These are phyloP conservation scores for Drosophila baimaii DNA, from an alignment of 1,140 invertebrate genomes.

Conservation along the genomic window DNA sequence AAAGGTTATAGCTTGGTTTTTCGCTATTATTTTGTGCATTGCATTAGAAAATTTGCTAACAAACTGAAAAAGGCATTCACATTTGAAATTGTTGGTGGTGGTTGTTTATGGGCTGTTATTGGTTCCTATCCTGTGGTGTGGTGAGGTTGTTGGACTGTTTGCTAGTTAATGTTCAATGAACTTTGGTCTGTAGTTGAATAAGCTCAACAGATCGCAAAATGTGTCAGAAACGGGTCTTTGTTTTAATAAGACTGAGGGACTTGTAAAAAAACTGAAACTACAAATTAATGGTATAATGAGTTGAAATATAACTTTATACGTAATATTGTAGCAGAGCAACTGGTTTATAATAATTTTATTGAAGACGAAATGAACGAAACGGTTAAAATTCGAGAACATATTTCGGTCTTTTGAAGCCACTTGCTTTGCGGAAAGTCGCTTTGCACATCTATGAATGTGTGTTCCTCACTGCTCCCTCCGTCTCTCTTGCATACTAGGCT, in stretches of 20 bases:
- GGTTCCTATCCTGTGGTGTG: conserved; percentile 54
- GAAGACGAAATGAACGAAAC: no score
- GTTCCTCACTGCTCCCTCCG: no score
- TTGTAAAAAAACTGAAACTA: background rate
- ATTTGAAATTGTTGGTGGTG: conserved; percentile 28
- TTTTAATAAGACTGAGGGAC: background rate
- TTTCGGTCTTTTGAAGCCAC: no score
- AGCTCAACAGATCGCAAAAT: conserved; percentile 39
- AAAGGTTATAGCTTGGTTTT: conserved; percentile 14
- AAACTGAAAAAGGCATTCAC: conserved; percentile 33
- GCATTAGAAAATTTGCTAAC: conserved; percentile 35
- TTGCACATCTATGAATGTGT: no score
- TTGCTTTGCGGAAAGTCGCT: no score
- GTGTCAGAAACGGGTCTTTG: background rate
- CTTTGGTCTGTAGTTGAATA: conserved; percentile 23
- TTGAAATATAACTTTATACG: no score
- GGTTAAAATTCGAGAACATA: no score
- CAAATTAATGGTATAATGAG: no score
- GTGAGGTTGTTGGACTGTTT: conserved; percentile 41
- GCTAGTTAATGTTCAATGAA: conserved; percentile 24
- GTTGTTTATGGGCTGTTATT: conserved; percentile 24
- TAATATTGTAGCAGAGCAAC: no score
- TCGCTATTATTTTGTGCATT: conserved; percentile 29
- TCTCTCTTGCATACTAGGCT: no score
- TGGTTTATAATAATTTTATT: no score